Conservation (phyloP, 2,113 vertebrate genomes). For the Tragelaphus strepsiceros region DNA sequence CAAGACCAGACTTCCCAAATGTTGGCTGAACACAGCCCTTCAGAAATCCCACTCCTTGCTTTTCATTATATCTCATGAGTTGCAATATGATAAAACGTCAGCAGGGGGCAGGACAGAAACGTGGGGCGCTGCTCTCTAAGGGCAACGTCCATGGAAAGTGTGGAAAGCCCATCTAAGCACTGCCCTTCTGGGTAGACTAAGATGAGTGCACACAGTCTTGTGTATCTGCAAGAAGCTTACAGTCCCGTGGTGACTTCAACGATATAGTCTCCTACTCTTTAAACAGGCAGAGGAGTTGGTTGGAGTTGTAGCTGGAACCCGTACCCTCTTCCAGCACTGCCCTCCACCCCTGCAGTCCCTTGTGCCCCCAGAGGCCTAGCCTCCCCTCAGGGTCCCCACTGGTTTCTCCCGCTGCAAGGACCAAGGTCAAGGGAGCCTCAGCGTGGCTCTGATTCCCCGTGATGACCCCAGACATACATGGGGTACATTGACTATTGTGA, state of each 20-base stretch:
- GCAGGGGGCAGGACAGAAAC: conserved; percentile 53
- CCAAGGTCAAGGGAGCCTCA: not conserved
- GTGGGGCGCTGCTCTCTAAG: not conserved
- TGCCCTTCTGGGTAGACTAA: not conserved
- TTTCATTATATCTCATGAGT: not conserved
- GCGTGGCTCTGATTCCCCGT: not conserved
- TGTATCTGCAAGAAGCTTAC: not conserved
- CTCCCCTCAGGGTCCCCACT: not conserved
- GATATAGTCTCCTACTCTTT: not conserved
- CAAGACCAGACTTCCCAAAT: not conserved
- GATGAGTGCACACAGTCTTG: not conserved
- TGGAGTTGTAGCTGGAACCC: not conserved
- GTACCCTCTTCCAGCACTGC: not conserved
- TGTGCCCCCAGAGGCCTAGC: not conserved
- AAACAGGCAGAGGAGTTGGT: not conserved
- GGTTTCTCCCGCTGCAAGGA: not conserved
- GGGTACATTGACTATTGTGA: not conserved
- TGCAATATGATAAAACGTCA: conserved; percentile 30
- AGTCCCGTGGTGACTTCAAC: not conserved
- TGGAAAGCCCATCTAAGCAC: not conserved
- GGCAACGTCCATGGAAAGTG: rapidly evolving
- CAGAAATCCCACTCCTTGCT: not conserved
- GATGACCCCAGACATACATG: not conserved
- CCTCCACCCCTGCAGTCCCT: not conserved
- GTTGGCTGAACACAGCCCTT: not conserved